Evolutionary conservation across 2,888 invertebrate genomes (phyloP).

Genomic region (Gastrophysa polygoni): DNA sequence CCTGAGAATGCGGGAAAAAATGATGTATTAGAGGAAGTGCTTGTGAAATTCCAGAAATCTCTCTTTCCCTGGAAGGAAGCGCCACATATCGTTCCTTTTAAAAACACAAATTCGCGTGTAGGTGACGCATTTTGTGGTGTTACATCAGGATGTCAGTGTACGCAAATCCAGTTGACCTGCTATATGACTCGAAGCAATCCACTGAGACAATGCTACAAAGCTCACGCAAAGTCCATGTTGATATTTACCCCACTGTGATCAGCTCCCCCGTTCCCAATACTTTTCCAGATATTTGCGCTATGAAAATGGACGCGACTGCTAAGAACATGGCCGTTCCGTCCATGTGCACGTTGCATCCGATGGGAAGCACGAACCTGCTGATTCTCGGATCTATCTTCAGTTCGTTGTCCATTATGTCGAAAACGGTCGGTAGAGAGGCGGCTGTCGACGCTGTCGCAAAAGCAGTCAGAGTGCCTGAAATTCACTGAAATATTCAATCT

Average conservation of each 20-base stretch:
- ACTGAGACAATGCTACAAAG: no score
- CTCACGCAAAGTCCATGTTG: neutral
- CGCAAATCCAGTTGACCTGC: no score
- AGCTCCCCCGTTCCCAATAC: slow-evolving; percentile 81
- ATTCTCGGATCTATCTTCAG: slow-evolving; percentile 80
- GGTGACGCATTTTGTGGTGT: no score
- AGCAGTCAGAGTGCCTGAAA: slow-evolving; percentile 72
- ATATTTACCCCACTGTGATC: slow-evolving; percentile 82
- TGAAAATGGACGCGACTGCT: slow-evolving; percentile 84
- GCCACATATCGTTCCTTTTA: no score
- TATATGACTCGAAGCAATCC: no score
- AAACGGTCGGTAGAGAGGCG: slow-evolving; percentile 87
- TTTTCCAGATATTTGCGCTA: slow-evolving; percentile 87
- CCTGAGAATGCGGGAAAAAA: no score
- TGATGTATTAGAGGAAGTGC: no score
- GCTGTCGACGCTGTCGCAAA: slow-evolving; percentile 91
- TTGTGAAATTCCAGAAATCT: no score
- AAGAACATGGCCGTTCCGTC: slow-evolving; percentile 90
- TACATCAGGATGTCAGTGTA: no score
- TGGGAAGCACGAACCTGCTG: slow-evolving; percentile 86
- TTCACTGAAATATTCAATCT: neutral
- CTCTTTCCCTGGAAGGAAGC: no score
- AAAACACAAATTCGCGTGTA: no score
- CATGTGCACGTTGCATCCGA: slow-evolving; percentile 93
- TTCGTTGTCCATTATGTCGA: slow-evolving; percentile 83